phyloP scores from a whole-genome alignment of 92 coral and sea anemone species.

The Pocillopora meandrina region DNA sequence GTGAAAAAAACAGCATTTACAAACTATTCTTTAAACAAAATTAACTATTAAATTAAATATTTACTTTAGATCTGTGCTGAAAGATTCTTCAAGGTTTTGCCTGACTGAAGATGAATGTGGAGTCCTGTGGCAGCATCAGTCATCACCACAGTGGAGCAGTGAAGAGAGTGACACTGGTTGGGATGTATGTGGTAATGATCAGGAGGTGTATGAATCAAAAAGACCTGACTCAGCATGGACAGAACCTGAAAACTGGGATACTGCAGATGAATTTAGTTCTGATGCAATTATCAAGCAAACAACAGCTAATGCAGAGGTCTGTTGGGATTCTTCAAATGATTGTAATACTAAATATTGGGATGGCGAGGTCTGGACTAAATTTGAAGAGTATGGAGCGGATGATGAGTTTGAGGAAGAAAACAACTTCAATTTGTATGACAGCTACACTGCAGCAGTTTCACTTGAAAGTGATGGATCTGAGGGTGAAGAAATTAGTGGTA shows the following conservation, averaged over 20 bases:
- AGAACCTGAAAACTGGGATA: conserved; percentile 24
- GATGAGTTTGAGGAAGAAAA: conserved; percentile 17
- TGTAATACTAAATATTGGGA: conserved; percentile 47
- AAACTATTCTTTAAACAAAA: neutral
- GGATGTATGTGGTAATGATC: conserved; percentile 13
- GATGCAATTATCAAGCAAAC: neutral
- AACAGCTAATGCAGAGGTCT: conserved; percentile 24
- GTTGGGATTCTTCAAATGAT: conserved; percentile 46
- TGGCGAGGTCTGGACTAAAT: conserved; percentile 46
- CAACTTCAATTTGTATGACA: neutral
- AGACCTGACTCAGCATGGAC: conserved; percentile 1
- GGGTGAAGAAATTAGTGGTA: conserved; percentile 35
- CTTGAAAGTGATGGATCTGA: conserved; percentile 41
- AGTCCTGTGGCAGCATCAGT: conserved; percentile 58
- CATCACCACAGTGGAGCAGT: conserved; percentile 58
- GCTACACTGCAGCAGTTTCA: neutral
- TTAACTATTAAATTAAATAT: neutral
- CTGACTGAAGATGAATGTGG: conserved; percentile 63
- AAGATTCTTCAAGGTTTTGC: conserved; percentile 40
- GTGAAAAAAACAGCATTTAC: too few species aligned
- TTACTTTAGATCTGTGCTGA: conserved; percentile 53
- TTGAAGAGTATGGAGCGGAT: conserved; percentile 15
- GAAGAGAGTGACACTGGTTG: conserved; percentile 57
- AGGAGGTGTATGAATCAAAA: neutral
- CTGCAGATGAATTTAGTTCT: neutral